Percentiles rank a stretch among this genome's conserved stretches.
Evolutionary conservation across 2,888 invertebrate species (phyloP).

Genomic region (Augochlorella aurata): DNA sequence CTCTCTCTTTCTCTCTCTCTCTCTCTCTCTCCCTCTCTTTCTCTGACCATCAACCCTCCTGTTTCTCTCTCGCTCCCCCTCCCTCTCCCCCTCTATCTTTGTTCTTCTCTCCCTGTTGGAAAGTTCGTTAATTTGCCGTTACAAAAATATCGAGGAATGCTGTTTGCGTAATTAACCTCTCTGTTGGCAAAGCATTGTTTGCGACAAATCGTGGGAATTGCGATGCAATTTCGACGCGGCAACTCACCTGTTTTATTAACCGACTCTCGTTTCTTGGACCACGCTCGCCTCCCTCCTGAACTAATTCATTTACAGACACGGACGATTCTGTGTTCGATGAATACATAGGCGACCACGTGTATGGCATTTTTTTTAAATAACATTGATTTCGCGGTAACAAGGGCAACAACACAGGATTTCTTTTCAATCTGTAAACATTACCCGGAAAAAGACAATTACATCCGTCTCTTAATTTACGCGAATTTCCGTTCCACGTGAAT

Average conservation of each 20-base stretch:
- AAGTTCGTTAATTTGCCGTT: constrained; percentile 31
- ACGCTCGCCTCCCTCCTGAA: constrained; percentile 20
- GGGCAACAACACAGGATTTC: background rate
- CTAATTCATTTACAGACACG: constrained; percentile 29
- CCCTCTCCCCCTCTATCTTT: no score
- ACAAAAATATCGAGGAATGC: constrained; percentile 40
- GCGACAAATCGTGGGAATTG: constrained; percentile 53
- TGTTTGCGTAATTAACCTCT: constrained; percentile 49
- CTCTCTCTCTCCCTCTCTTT: background rate
- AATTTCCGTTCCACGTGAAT: no score
- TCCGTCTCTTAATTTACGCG: no score
- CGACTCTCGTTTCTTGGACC: background rate
- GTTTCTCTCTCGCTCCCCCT: no score
- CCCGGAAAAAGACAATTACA: background rate
- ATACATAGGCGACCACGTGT: background rate
- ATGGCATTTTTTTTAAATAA: background rate
- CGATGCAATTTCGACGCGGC: constrained; percentile 32
- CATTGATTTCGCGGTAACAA: background rate
- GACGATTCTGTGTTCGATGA: background rate
- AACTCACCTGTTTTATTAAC: constrained; percentile 49
- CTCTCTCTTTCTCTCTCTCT: background rate
- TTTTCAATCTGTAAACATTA: background rate
- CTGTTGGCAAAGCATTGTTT: constrained; percentile 35
- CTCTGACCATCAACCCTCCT: no score
- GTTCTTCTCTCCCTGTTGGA: background rate